Conservation (phyloP, 2,888 invertebrate species). For the Rhamnusium bicolor region DNA sequence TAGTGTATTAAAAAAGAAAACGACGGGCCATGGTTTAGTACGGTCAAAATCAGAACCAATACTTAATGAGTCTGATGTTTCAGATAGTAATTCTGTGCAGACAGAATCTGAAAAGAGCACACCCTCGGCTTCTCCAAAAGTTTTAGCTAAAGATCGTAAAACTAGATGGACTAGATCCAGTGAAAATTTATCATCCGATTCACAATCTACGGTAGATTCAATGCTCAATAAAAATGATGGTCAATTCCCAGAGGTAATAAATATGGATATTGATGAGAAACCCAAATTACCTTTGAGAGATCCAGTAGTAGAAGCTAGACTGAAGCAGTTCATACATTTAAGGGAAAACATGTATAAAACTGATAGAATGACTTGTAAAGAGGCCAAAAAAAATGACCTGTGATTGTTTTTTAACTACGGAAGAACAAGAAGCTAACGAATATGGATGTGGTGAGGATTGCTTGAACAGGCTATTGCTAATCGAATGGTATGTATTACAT, state of each 20-base stretch:
- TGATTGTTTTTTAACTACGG: slow-evolving; percentile 91
- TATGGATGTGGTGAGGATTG: slow-evolving; percentile 96
- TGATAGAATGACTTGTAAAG: slow-evolving; percentile 89
- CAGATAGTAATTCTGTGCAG: slow-evolving; percentile 72
- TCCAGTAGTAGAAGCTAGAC: slow-evolving; percentile 74
- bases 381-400: slow-evolving; percentile 95
- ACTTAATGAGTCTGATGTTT: slow-evolving; percentile 72
- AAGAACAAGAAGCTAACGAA: slow-evolving; percentile 88
- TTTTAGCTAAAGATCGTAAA: slow-evolving; percentile 43
- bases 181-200: slow-evolving; percentile 41
- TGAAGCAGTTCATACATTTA: slow-evolving; percentile 86
- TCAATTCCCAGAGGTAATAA: slow-evolving; percentile 56
- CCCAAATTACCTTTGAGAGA: slow-evolving; percentile 67
- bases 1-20: slow-evolving; percentile 78
- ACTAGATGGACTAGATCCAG: slow-evolving; percentile 44
- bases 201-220: neutral
- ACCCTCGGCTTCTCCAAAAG: slow-evolving; percentile 50
- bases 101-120: slow-evolving; percentile 55
- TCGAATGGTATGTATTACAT: slow-evolving; percentile 87
- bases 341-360: slow-evolving; percentile 90
- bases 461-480: slow-evolving; percentile 96
- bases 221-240: slow-evolving; percentile 67
- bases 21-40: slow-evolving; percentile 79
- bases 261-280: slow-evolving; percentile 73
- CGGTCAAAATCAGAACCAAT: slow-evolving; percentile 69